Evolutionary conservation across 2,113 vertebrate species (phyloP).

Genomic region (Bos indicus): DNA sequence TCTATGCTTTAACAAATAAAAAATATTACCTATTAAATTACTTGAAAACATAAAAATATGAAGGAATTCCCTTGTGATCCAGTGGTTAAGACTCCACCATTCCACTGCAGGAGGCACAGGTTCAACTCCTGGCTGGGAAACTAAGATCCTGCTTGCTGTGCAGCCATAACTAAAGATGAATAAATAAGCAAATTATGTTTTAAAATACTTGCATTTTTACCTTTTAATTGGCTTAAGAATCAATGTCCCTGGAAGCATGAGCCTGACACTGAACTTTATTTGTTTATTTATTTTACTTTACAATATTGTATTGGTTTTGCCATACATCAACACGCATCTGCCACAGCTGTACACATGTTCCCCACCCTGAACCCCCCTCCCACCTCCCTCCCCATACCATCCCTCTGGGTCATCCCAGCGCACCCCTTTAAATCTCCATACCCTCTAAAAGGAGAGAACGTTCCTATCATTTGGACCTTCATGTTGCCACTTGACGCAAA

Average conservation of each 20-base stretch:
- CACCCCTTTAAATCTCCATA: neutral
- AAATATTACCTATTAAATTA: neutral
- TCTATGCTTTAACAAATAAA: slow-evolving; percentile 7
- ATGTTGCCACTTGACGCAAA: neutral
- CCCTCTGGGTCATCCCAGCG: too few relatives aligned
- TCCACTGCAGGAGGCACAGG: neutral
- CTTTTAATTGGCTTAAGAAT: neutral
- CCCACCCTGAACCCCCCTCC: too few relatives aligned
- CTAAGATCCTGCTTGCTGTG: neutral
- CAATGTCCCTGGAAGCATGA: neutral
- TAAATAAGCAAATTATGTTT: neutral
- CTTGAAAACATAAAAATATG: neutral
- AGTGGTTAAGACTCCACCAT: neutral
- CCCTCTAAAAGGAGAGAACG: neutral
- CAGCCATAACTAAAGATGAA: neutral
- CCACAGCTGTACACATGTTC: too few relatives aligned
- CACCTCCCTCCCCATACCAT: too few relatives aligned
- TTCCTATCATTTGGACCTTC: neutral
- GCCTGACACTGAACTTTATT: neutral
- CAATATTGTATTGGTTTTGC: too few relatives aligned
- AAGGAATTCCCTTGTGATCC: neutral
- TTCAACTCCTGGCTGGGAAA: neutral
- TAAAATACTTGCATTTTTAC: neutral
- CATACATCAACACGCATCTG: too few relatives aligned
- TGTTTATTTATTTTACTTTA: too few relatives aligned